Percentiles rank a stretch among this genome's conserved stretches.
These are phyloP conservation scores for Leptinotarsa haldemani DNA, from an alignment of 2,888 invertebrate genomes.

Conservation along the genomic window DNA sequence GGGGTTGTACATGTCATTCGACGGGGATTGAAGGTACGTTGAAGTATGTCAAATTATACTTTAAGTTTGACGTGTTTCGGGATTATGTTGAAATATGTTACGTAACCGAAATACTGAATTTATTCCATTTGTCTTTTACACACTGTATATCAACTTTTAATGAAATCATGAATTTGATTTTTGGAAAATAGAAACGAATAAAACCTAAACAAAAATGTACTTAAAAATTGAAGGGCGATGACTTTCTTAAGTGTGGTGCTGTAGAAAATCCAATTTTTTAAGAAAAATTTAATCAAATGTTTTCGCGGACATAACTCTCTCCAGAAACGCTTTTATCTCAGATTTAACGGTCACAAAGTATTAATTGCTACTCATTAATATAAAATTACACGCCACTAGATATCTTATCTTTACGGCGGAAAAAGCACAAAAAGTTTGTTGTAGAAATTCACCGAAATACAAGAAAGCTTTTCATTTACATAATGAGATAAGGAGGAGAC, in stretches of 20 bases:
- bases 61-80: no score
- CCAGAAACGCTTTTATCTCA: not conserved
- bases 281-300: not conserved
- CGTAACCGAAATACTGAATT: no score
- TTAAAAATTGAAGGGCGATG: not conserved
- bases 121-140: no score
- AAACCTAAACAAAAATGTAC: not conserved
- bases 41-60: no score
- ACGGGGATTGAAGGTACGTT: no score
- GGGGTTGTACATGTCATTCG: no score
- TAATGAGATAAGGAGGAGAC: slow-evolving; percentile 45
- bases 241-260: no score
- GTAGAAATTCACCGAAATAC: slow-evolving; percentile 23
- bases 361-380: slow-evolving; percentile 15
- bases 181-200: not conserved
- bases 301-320: not conserved
- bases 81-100: no score
- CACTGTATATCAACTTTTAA: no score
- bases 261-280: not conserved
- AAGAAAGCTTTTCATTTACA: slow-evolving; percentile 40
- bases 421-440: slow-evolving; percentile 23
- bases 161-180: no score
- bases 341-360: slow-evolving; percentile 9
- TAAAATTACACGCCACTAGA: slow-evolving; percentile 15
- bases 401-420: slow-evolving; percentile 18